These are phyloP conservation scores for Zaprionus lineosus DNA, from an alignment of 2,888 invertebrate species.

Conservation along the genomic window DNA sequence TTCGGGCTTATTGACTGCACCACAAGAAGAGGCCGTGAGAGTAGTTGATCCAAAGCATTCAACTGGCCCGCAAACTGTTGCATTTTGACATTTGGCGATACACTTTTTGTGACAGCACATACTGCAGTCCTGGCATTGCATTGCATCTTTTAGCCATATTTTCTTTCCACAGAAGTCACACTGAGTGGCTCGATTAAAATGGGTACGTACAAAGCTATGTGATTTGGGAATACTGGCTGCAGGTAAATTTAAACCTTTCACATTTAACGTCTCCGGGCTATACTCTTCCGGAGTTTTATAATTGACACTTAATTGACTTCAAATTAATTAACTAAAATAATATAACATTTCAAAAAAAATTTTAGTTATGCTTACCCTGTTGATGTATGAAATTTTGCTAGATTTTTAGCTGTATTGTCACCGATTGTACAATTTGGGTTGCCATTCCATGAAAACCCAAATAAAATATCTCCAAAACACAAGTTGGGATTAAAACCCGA, in stretches of 20 bases:
- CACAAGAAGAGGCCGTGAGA: not conserved
- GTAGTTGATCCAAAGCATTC: constrained; percentile 69
- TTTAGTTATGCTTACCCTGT: too few relatives aligned
- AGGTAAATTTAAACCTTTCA: too few relatives aligned
- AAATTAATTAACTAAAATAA: too few relatives aligned
- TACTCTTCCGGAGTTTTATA: constrained; percentile 34
- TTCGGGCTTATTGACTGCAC: constrained; percentile 81
- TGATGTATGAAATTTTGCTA: not conserved
- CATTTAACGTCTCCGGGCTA: constrained; percentile 36
- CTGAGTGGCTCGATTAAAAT: constrained; percentile 94
- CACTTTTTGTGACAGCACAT: constrained; percentile 98
- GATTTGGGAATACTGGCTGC: too few relatives aligned
- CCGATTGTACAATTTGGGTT: constrained; percentile 73
- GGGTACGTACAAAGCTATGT: constrained; percentile 93
- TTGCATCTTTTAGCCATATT: constrained; percentile 98
- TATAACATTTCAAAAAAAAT: too few relatives aligned
- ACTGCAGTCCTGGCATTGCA: constrained; percentile 93
- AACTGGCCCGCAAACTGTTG: constrained; percentile 86
- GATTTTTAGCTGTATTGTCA: constrained; percentile 25
- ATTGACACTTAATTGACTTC: constrained; percentile 36
- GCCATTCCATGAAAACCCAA: constrained; percentile 90
- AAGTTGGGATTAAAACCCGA: constrained; percentile 95
- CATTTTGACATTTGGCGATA: constrained; percentile 91
- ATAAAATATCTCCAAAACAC: constrained; percentile 94
- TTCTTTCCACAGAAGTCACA: constrained; percentile 97